Base-by-base conservation (phyloP, 2,113 vertebrate species). In the Chroicocephalus ridibundus region DNA sequence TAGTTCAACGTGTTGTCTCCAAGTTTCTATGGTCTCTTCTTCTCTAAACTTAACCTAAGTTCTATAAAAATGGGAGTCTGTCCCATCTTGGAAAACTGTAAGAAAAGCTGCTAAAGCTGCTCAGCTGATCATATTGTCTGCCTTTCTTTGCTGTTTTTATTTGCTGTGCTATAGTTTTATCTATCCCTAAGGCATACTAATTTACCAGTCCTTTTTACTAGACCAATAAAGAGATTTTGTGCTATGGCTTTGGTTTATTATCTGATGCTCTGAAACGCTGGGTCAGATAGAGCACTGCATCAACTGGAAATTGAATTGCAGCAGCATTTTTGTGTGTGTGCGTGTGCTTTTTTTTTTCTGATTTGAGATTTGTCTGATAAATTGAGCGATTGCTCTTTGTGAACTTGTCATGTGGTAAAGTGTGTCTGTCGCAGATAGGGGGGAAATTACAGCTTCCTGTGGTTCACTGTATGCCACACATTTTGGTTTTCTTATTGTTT, bases 211-310 rank as follows among this genome's bases (percentile, higher is more conserved):
- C 27, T 49, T 83, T 95, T 86, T 88, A 49, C 49, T 81, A 58
- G 36, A 42, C 36, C 74, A 51, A 70, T 87, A 83, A 90, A 95
- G 70, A 92, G 49, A 62, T 81, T 94, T 94, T 93, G 72, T 96
- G 55, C 52, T 64, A 31, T 66, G 64, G 32, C 42, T 90, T 83
- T 81, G 25, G 34, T 88, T 96, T 88, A 79, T 94, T 86, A 78
- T 54, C 90, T 94, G 80, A 34, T 92, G 58, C 55, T 86, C 70
- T 78, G 69, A 75, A 94, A 88, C 44, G 64, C 25, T 57, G 38
- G 55, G 60, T 92, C 69, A 83, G 70, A 40, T 18, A 82, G 19
- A 88, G 36, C 1, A 2, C 32, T 55, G 42, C 46, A 52, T 74
- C 62, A 76, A 54, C 42, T 66, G 26, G 65, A 88, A 94, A 90